Evolutionary conservation across 2,797 vertebrate genomes (phyloP).

Genomic region (Perodicticus potto): DNA sequence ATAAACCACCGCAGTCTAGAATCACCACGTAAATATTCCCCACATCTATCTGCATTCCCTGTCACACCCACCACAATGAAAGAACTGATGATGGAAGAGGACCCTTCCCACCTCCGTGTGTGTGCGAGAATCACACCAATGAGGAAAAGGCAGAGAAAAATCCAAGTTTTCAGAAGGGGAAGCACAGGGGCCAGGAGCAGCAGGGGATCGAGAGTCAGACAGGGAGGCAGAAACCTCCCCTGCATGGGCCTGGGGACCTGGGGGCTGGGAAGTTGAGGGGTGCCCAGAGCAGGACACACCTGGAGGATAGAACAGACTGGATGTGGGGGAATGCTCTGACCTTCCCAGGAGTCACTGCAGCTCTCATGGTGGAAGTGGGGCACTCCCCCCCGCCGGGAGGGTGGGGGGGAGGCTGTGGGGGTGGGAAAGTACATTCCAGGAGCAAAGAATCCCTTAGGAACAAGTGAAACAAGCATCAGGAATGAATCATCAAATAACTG

Average conservation of each 20-base stretch:
- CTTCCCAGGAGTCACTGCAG: neutral
- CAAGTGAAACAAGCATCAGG: neutral
- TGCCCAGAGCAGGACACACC: neutral
- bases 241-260: neutral
- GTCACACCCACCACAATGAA: fast-evolving
- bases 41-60: neutral
- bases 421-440: too few relatives aligned
- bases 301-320: neutral
- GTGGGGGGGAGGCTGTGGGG: fast-evolving
- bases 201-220: neutral
- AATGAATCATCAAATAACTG: neutral
- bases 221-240: too few relatives aligned
- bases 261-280: too few relatives aligned
- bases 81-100: neutral
- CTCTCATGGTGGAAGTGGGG: neutral
- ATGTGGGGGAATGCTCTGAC: neutral
- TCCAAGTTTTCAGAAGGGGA: neutral
- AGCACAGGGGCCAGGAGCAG: too few relatives aligned
- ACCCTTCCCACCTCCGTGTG: neutral
- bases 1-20: neutral
- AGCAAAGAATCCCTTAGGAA: neutral
- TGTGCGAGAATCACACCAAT: neutral
- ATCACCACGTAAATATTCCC: fast-evolving
- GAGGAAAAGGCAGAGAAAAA: neutral
- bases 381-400: too few relatives aligned